phyloP scores from a whole-genome alignment of 2,888 invertebrate species.

The Cephus sareptanus region DNA sequence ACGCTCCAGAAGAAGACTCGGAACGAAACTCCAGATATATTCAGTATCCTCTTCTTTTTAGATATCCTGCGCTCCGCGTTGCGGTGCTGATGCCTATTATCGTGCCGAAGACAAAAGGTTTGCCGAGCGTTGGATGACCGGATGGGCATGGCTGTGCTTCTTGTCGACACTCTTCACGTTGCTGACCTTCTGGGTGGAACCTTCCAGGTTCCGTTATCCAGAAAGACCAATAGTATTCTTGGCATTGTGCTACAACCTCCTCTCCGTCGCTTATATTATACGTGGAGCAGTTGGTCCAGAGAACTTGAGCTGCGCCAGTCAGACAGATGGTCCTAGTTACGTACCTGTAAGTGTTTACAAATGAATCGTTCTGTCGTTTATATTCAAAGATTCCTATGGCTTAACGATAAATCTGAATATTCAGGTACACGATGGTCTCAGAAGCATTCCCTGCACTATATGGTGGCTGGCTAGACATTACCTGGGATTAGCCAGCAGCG shows the following conservation, averaged over 20 bases:
- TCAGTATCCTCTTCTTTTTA: conserved; percentile 25
- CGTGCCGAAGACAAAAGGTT: conserved; percentile 75
- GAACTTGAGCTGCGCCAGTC: conserved; percentile 61
- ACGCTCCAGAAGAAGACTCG: neutral
- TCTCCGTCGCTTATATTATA: conserved; percentile 80
- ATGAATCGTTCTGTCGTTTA: neutral
- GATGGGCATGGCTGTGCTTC: conserved; percentile 82
- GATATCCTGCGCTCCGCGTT: conserved; percentile 69
- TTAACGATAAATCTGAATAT: neutral
- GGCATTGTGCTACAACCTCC: conserved; percentile 86
- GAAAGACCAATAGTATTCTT: conserved; percentile 92
- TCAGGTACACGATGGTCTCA: conserved; percentile 64
- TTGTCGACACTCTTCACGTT: conserved; percentile 85
- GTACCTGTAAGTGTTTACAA: conserved; percentile 50
- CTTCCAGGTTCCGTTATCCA: conserved; percentile 90
- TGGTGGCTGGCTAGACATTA: conserved; percentile 82
- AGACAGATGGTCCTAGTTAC: conserved; percentile 64
- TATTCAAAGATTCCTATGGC: neutral
- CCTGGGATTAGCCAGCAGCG: conserved; percentile 81
- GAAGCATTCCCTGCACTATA: conserved; percentile 75
- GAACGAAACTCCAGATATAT: neutral
- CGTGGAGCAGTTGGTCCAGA: conserved; percentile 72
- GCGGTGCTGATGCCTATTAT: conserved; percentile 78
- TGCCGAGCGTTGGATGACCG: conserved; percentile 80
- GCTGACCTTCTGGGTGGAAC: conserved; percentile 90